Conservation (phyloP, 2,888 invertebrate species). For the Caenorhabditis becei region DNA sequence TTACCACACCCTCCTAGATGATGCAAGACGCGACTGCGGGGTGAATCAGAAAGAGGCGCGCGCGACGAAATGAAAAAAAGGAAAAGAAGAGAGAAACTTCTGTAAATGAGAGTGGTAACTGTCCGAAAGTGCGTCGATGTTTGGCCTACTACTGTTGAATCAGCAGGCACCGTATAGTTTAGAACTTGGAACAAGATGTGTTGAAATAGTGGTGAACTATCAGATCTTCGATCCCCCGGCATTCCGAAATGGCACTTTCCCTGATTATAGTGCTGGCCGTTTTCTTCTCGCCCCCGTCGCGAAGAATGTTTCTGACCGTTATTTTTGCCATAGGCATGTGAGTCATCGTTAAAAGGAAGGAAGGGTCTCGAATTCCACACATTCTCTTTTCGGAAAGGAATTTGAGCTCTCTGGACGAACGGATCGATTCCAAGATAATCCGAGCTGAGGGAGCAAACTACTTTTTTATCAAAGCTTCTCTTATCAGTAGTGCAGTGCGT, state of each 20-base stretch:
- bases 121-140: constrained; percentile 34
- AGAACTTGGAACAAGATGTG: too few species aligned
- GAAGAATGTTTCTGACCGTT: neutral
- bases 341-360: neutral
- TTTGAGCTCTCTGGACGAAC: neutral
- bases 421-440: neutral
- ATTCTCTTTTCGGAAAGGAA: neutral
- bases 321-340: neutral
- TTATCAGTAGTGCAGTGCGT: neutral
- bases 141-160: constrained; percentile 35
- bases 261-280: too few species aligned
- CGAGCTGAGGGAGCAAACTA: neutral
- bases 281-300: neutral
- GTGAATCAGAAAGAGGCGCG: constrained; percentile 49
- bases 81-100: constrained; percentile 6
- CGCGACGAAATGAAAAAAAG: constrained; percentile 19
- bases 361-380: constrained; percentile 3
- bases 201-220: too few species aligned
- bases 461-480: neutral
- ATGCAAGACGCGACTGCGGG: constrained; percentile 28
- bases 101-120: constrained; percentile 4
- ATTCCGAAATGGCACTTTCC: too few species aligned
- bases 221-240: neutral
- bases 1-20: constrained; percentile 35
- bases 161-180: constrained; percentile 7